Base-by-base conservation (phyloP, 1,140 invertebrate genomes). In the Pentalonia nigronervosa region DNA sequence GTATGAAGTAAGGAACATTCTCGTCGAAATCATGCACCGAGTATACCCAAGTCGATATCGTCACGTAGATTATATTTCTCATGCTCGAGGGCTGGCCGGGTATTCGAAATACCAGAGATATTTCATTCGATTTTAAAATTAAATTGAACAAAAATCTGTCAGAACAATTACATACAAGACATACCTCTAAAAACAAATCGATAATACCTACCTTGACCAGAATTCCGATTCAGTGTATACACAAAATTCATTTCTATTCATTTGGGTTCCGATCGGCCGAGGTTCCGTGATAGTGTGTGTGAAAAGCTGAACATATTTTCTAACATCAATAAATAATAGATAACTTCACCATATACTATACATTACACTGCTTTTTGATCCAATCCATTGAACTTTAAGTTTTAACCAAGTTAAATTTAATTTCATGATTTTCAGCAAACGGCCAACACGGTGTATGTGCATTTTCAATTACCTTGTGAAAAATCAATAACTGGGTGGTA, bases 31-130 rank as follows among this genome's bases (percentile, higher is more conserved):
- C n/a, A 6, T 76, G 6, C n/a, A 34, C 14, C 60, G 1, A 76
- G 2, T n/a, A 76, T n/a, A 76, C 60, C 14, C 14, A n/a, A 76
- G 60, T 76, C n/a, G 30, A 30, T 76, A 76, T 76, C 30, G 60
- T 76, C 60, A 76, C 60, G 60, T 76, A 76, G 60, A n/a, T 76
- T 76, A 76, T 76, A 76, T n/a, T 76, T 76, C 60, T 76, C 60
- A 76, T 76, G 60, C 4, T 76, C 14, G 14, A 11, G 60, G 1
- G 2, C 60, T 20, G 60, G 14, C 30, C 6, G 30, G 30, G 60
- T 76, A 76, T 76, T 14, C 30, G 60, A 76, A 76, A 76, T 76
- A 76, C 60, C 30, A 76, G 60, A 76, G 60, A 76, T 76, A 76
- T 76, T 76, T 76, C 60, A 76, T 76, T 17, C 60, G 60, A n/a